Base-by-base conservation (phyloP, 2,113 vertebrate species). In the Chiloscyllium plagiosum region DNA sequence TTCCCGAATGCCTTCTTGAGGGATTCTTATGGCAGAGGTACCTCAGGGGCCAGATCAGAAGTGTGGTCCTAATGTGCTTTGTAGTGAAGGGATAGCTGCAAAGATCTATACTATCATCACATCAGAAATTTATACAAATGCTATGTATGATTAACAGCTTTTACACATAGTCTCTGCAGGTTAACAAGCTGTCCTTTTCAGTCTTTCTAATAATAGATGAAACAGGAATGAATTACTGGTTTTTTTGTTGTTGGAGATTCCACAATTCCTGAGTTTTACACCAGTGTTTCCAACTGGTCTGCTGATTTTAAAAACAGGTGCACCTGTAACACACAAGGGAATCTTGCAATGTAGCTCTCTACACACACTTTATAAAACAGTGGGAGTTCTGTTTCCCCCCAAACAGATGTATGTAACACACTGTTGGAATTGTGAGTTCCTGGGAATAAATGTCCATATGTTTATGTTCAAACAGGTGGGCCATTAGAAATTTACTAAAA, bases 341-440 rank as follows among this genome's bases (percentile, higher is more conserved):
- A 95, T 95, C 37, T 95, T 70, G 37, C 68, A 95, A 95, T 52
- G 69, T 76, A 50, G 69, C 42, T 72, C 94, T 95, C 26, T 95
- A 7, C 68, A 95, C 94, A 72, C 94, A 95, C 68, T 72, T 76
- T 95, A 95, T 72, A 95, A 95, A 95, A 72, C 94, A 52, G 69
- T 72, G 69, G 94, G 94, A 76, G 69, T 72, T 95, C 69, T 52
- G 65, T 69, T 95, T 70, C 20, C 94, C 90, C 47, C 69, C 69
- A 95, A 95, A 70, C 94, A 95, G 94, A 95, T 95, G 94, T 95
- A 70, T 95, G 68, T 52, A 95, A 95, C 42, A 95, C 94, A 76
- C 69, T 95, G 94, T 72, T 33, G 69, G 94, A 95, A 72, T 72
- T 72, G 93, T 95, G 68, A 95, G 66, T 70, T 95, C 42, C 24